phyloP scores from a whole-genome alignment of 2,797 vertebrate species.

The Heterohyrax brucei region DNA sequence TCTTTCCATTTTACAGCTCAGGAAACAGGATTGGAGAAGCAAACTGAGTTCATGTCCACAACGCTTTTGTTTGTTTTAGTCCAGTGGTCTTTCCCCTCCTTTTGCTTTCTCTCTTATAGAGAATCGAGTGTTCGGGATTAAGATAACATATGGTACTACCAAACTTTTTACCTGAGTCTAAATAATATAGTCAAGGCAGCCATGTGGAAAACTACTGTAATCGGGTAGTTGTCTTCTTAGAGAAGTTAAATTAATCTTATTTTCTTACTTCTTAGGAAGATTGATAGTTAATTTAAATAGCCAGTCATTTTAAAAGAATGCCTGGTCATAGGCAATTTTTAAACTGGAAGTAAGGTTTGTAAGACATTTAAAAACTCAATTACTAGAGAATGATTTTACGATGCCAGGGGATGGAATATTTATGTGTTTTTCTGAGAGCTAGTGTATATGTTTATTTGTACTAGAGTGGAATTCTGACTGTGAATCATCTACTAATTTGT shows the following conservation, averaged over 20 bases:
- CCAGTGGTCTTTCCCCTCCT: background rate
- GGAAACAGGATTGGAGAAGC: slow-evolving; percentile 30
- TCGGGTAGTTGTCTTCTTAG: slow-evolving; percentile 1
- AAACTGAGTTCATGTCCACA: background rate
- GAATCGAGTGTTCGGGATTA: slow-evolving; percentile 17
- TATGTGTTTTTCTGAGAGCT: slow-evolving; percentile 40
- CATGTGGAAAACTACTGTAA: slow-evolving; percentile 48
- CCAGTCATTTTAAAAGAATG: slow-evolving; percentile 54
- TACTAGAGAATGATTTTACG: background rate
- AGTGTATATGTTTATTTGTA: background rate
- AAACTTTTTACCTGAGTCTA: slow-evolving; percentile 30
- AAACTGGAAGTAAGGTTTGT: slow-evolving; percentile 42
- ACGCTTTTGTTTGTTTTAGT: background rate
- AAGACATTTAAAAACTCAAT: slow-evolving; percentile 58
- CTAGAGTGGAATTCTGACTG: slow-evolving; percentile 32
- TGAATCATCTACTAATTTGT: slow-evolving; percentile 47
- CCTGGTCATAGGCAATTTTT: slow-evolving; percentile 54
- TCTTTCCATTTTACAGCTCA: background rate
- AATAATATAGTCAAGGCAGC: slow-evolving; percentile 39
- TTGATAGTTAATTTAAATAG: slow-evolving; percentile 66
- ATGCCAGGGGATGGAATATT: background rate
- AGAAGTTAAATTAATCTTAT: slow-evolving; percentile 60
- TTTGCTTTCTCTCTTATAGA: background rate
- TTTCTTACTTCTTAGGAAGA: slow-evolving; percentile 65
- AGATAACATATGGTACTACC: background rate